phyloP scores from a whole-genome alignment of 2,888 invertebrate species.

The Campoplex capitator region DNA sequence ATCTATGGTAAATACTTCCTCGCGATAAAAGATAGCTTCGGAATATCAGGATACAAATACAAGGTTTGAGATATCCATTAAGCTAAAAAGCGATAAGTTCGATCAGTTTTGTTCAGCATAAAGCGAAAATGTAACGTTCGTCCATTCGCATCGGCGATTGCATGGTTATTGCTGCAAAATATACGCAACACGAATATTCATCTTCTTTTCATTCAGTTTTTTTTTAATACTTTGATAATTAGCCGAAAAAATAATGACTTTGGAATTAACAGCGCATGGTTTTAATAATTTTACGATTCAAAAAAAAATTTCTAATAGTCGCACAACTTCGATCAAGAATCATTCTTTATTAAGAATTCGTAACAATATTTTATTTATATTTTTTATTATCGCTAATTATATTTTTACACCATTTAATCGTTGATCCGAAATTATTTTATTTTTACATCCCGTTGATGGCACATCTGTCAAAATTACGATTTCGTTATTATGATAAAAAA shows the following conservation, averaged over 20 bases:
- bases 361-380: not conserved
- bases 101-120: not conserved
- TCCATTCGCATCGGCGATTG: not conserved
- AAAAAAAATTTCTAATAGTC: not conserved
- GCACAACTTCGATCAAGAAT: not conserved
- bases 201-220: not conserved
- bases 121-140: not conserved
- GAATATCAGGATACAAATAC: slow-evolving; percentile 58
- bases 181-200: not conserved
- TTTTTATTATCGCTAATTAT: not conserved
- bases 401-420: not conserved
- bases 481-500: not conserved
- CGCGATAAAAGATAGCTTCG: slow-evolving; percentile 58
- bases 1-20: slow-evolving; percentile 71
- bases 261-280: not conserved
- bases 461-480: not conserved
- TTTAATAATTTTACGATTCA: not conserved
- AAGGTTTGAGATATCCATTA: not conserved
- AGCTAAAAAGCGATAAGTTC: not conserved
- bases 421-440: not conserved
- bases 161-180: not conserved
- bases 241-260: not conserved
- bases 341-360: not conserved
- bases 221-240: not conserved
- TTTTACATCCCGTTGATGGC: not conserved